Percentiles rank a stretch among this genome's conserved stretches.
Conservation (phyloP, 2,888 invertebrate species). For the Limnephilus marmoratus region DNA sequence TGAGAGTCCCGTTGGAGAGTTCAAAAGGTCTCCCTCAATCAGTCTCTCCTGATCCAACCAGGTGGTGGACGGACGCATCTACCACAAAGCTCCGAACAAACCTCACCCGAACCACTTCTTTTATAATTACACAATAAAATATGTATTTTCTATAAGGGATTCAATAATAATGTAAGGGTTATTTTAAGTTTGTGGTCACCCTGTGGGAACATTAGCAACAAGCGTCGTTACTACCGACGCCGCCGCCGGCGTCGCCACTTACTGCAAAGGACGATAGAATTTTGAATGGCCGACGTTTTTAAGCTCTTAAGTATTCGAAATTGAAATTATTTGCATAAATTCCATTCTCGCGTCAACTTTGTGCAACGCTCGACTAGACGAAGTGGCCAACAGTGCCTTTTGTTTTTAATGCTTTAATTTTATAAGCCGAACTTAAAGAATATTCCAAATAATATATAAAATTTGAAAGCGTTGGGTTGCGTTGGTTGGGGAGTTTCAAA, state of each 20-base stretch:
- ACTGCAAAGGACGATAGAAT: conserved; percentile 50
- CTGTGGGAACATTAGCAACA: conserved; percentile 14
- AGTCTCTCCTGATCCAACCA: too few relatives aligned
- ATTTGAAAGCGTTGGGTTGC: neutral
- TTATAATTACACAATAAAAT: neutral
- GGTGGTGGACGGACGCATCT: too few relatives aligned
- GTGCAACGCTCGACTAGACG: neutral
- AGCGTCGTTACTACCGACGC: conserved; percentile 34
- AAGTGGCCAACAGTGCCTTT: neutral
- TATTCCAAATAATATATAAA: neutral
- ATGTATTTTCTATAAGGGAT: neutral
- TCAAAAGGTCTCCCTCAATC: too few relatives aligned
- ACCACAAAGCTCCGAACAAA: too few relatives aligned
- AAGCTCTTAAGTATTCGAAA: conserved; percentile 59
- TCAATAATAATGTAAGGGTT: neutral
- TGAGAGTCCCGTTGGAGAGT: too few relatives aligned
- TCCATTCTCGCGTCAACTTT: conserved; percentile 40
- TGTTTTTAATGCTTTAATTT: neutral
- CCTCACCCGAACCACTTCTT: neutral
- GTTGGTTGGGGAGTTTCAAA: too few relatives aligned
- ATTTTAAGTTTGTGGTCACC: neutral
- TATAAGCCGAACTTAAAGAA: neutral
- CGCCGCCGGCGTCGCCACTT: conserved; percentile 44
- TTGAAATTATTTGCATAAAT: conserved; percentile 62
- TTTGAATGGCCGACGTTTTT: conserved; percentile 58